Conservation (phyloP, 2,888 invertebrate species). For the Suillia variegata region DNA sequence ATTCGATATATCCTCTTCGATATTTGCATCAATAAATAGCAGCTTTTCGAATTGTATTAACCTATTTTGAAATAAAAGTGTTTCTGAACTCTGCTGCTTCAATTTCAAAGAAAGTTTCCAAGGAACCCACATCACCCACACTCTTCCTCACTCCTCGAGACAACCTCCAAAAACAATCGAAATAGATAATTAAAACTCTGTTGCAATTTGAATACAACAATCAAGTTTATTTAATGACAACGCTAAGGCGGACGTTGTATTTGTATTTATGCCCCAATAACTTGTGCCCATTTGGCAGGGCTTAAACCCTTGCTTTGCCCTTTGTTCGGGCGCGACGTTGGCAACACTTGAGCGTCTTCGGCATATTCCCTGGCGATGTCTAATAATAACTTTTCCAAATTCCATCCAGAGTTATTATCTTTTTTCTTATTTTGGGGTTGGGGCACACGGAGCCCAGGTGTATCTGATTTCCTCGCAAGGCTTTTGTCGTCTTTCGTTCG, state of each 20-base stretch:
- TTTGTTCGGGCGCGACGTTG: too few species aligned
- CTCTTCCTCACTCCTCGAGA: too few species aligned
- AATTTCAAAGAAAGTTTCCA: too few species aligned
- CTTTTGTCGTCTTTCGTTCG: conserved; percentile 3
- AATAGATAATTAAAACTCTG: not conserved
- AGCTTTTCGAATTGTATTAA: too few species aligned
- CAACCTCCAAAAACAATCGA: too few species aligned
- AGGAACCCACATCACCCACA: too few species aligned
- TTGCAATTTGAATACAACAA: not conserved
- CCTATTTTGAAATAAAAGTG: too few species aligned
- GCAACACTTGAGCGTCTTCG: not conserved
- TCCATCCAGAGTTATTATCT: conserved; percentile 21
- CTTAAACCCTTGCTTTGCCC: not conserved
- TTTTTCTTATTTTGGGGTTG: too few species aligned
- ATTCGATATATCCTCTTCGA: too few species aligned
- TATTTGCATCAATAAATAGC: too few species aligned
- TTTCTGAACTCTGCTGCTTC: too few species aligned
- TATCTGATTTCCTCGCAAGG: conserved; percentile 10
- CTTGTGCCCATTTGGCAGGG: not conserved
- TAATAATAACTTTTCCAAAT: conserved; percentile 15
- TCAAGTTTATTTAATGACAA: not conserved
- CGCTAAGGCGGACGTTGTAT: not conserved
- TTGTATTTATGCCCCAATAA: not conserved
- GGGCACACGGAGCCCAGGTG: conserved; percentile 19
- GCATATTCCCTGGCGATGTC: not conserved